These are phyloP conservation scores for Stomatorhinus ivindoensis DNA, from an alignment of 2,113 vertebrate species.

Conservation along the genomic window DNA sequence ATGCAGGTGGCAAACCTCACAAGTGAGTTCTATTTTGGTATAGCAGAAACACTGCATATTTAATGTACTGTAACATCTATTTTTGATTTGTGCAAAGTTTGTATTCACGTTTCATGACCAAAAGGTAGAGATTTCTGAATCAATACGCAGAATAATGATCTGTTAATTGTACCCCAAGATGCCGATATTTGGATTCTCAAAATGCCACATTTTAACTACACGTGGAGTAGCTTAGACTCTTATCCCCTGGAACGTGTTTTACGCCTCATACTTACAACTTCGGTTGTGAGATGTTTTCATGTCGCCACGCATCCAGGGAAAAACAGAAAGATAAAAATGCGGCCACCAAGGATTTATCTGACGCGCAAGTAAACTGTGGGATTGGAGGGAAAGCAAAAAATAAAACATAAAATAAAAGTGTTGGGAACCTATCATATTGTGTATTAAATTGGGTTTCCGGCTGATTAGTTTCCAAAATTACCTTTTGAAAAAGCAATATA, in stretches of 20 bases:
- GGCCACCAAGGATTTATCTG: not conserved
- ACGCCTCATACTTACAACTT: not conserved
- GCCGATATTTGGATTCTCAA: not conserved
- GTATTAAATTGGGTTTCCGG: not conserved
- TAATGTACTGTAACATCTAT: constrained; percentile 33
- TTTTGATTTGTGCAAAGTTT: constrained; percentile 22
- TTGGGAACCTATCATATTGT: not conserved
- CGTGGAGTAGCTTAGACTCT: not conserved
- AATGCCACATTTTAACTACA: not conserved
- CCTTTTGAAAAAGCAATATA: not conserved
- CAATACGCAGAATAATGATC: not conserved
- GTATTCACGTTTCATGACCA: constrained; percentile 8
- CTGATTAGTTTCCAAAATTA: not conserved
- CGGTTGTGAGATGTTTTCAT: not conserved
- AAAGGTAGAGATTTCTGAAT: constrained; percentile 24
- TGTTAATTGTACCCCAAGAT: not conserved
- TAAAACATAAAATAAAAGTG: not conserved
- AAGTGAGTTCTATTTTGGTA: constrained; percentile 32
- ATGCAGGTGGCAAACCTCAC: constrained; percentile 30
- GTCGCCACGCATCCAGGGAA: not conserved
- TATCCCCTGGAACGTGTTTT: not conserved
- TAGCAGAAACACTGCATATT: constrained; percentile 41
- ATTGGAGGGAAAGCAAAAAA: not conserved
- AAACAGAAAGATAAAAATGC: not conserved
- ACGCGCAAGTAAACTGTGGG: not conserved